Conservation (phyloP, 2,888 invertebrate species). For the Drosophila emarginata region DNA sequence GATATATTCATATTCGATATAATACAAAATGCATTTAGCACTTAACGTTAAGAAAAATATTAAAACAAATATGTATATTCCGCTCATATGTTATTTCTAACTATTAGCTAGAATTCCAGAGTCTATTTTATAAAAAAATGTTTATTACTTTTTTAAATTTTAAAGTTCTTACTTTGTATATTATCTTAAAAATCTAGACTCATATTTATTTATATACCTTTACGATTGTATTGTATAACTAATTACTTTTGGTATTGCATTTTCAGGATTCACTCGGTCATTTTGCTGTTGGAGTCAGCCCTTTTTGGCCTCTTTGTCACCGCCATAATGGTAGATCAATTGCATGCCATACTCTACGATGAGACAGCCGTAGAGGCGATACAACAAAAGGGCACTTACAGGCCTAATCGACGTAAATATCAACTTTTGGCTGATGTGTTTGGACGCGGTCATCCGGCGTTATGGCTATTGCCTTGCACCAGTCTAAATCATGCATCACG, state of each 20-base stretch:
- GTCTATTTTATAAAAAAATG: too few relatives aligned
- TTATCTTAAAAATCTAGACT: too few relatives aligned
- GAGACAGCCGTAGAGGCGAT: slow-evolving; percentile 93
- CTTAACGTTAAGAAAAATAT: too few relatives aligned
- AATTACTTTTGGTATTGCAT: not conserved
- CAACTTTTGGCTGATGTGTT: slow-evolving; percentile 90
- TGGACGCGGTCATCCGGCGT: slow-evolving; percentile 88
- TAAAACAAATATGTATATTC: too few relatives aligned
- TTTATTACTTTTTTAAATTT: too few relatives aligned
- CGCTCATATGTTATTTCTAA: too few relatives aligned
- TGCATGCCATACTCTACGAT: slow-evolving; percentile 91
- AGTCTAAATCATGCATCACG: slow-evolving; percentile 82
- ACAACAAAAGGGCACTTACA: slow-evolving; percentile 86
- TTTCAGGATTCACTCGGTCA: slow-evolving; percentile 90
- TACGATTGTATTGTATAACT: too few relatives aligned
- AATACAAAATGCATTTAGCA: too few relatives aligned
- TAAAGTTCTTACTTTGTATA: too few relatives aligned
- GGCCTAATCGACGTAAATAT: slow-evolving; percentile 86
- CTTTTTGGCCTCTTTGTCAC: slow-evolving; percentile 94
- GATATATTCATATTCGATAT: too few relatives aligned
- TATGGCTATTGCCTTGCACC: slow-evolving; percentile 89
- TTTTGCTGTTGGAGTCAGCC: slow-evolving; percentile 90
- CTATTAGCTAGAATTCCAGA: too few relatives aligned
- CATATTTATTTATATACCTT: too few relatives aligned
- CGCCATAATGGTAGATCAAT: slow-evolving; percentile 93